Evolutionary conservation across 2,888 invertebrate species (phyloP).

Genomic region (Craniophora ligustri): DNA sequence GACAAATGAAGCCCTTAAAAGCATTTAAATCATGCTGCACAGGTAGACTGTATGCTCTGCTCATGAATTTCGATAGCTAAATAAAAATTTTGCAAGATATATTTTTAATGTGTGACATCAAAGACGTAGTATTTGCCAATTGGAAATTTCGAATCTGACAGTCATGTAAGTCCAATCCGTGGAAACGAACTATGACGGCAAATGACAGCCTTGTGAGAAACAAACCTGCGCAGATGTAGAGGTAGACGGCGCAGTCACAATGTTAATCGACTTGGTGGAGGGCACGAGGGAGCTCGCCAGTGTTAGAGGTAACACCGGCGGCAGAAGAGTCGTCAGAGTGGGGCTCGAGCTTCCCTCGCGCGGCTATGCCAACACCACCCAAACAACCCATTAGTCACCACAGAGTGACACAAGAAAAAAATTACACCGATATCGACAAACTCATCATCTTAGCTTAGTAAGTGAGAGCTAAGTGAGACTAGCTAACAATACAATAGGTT

Average conservation of each 20-base stretch:
- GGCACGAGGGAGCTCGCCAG: constrained; percentile 59
- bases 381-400: constrained; percentile 50
- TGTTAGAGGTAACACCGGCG: constrained; percentile 68
- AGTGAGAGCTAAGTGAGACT: too few relatives aligned
- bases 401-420: constrained; percentile 33
- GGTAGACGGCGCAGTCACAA: constrained; percentile 63
- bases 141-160: not conserved
- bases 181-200: constrained; percentile 8
- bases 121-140: constrained; percentile 14
- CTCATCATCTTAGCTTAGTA: too few relatives aligned
- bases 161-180: not conserved
- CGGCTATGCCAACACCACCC: constrained; percentile 61
- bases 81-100: not conserved
- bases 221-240: constrained; percentile 67
- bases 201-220: constrained; percentile 55
- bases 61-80: constrained; percentile 6
- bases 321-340: constrained; percentile 73
- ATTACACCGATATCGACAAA: constrained; percentile 3
- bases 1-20: constrained; percentile 8
- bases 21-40: constrained; percentile 12
- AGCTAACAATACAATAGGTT: not conserved
- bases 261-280: constrained; percentile 63
- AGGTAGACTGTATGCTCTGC: constrained; percentile 5
- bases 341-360: constrained; percentile 68
- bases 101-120: not conserved